These are phyloP conservation scores for Periphyllus acericola DNA, from an alignment of 2,888 invertebrate species.

Conservation along the genomic window DNA sequence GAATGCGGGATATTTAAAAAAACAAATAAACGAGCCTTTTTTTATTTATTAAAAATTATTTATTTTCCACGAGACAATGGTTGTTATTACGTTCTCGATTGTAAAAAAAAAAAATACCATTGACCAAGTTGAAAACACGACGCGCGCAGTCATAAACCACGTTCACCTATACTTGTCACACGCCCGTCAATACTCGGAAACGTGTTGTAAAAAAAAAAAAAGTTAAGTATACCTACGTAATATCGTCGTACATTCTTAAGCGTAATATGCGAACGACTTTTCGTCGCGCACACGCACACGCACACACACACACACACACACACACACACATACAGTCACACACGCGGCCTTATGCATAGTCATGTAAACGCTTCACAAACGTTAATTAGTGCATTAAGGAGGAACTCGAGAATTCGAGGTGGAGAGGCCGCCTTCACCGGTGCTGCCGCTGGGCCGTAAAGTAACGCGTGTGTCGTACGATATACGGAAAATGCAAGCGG, in stretches of 20 bases:
- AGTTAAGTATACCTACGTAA: background rate
- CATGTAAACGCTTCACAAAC: constrained; percentile 46
- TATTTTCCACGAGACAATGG: background rate
- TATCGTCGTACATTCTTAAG: background rate
- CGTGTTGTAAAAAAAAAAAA: background rate
- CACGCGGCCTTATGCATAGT: constrained; percentile 17
- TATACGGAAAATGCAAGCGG: background rate
- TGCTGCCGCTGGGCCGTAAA: background rate
- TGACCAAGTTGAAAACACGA: background rate
- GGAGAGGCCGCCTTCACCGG: background rate
- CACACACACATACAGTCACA: background rate
- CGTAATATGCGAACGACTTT: constrained; percentile 20
- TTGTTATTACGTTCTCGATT: background rate
- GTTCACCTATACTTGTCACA: background rate
- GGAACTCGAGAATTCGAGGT: background rate
- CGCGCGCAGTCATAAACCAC: background rate
- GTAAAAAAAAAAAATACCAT: background rate
- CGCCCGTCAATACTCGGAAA: background rate
- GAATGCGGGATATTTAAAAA: background rate
- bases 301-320: background rate
- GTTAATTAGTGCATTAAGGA: constrained; percentile 32
- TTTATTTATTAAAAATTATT: background rate
- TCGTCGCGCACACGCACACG: background rate
- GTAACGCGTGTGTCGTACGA: background rate
- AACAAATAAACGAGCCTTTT: background rate